phyloP scores from a whole-genome alignment of 1,140 invertebrate genomes.

The Bacillus rossius region DNA sequence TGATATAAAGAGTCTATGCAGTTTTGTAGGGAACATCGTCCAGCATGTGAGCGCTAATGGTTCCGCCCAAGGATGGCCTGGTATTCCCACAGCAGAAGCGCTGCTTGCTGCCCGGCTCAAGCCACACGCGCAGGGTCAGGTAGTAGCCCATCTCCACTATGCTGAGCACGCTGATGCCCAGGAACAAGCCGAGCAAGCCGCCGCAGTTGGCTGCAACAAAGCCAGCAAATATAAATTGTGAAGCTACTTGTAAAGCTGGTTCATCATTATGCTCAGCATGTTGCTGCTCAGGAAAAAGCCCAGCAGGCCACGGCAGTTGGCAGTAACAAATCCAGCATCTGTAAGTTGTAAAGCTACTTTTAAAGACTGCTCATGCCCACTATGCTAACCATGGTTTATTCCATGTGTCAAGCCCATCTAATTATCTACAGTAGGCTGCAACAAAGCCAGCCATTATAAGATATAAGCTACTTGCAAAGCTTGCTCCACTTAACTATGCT shows the following conservation, averaged over 20 bases:
- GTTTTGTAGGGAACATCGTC: too few relatives aligned
- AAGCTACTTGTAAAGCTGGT: too few relatives aligned
- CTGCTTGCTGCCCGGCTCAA: neutral
- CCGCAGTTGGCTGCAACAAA: slow-evolving; percentile 24
- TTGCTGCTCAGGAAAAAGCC: slow-evolving; percentile 29
- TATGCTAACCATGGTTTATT: too few relatives aligned
- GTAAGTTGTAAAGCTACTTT: too few relatives aligned
- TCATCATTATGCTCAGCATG: slow-evolving; percentile 23
- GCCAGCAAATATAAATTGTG: too few relatives aligned
- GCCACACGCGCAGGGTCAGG: slow-evolving; percentile 5
- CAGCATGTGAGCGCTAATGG: too few relatives aligned
- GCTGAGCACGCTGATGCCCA: slow-evolving; percentile 27
- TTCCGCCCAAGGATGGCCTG: neutral
- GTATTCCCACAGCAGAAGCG: neutral
- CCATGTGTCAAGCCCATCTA: too few relatives aligned
- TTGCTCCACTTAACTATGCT: slow-evolving; percentile 22
- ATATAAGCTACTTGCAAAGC: too few relatives aligned
- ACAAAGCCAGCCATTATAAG: too few relatives aligned
- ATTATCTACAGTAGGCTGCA: too few relatives aligned
- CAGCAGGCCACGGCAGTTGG: slow-evolving; percentile 24
- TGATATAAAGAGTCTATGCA: too few relatives aligned
- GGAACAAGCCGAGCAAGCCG: slow-evolving; percentile 26
- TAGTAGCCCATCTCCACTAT: slow-evolving; percentile 27
- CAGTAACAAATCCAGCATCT: slow-evolving; percentile 12
- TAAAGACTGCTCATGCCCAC: too few relatives aligned